phyloP scores from a whole-genome alignment of 1,140 invertebrate genomes.

The Frieseomelitta varia region DNA sequence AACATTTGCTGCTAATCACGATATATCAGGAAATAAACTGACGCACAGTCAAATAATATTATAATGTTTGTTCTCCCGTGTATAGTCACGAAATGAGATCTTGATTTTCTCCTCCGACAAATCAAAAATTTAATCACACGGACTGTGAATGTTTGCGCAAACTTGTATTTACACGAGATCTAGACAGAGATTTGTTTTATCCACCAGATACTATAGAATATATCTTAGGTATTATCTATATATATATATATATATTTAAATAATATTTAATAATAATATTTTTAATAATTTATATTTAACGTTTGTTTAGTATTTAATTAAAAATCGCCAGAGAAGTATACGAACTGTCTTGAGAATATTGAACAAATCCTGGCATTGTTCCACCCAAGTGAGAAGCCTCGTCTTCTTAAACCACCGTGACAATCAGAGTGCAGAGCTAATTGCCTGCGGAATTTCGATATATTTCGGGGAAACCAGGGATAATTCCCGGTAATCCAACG shows the following conservation, averaged over 20 bases:
- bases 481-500: slow-evolving; percentile 20
- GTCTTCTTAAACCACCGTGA: not conserved
- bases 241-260: no score
- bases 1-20: slow-evolving; percentile 40
- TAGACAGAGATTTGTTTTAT: not conserved
- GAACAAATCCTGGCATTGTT: not conserved
- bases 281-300: no score
- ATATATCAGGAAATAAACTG: slow-evolving; percentile 63
- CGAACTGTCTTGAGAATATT: not conserved
- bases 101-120: slow-evolving; percentile 17
- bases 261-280: no score
- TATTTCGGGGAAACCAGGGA: not conserved
- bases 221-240: no score
- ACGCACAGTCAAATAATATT: slow-evolving; percentile 61
- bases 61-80: slow-evolving; percentile 65
- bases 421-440: no score
- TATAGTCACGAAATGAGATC: slow-evolving; percentile 55
- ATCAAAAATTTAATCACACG: slow-evolving; percentile 41
- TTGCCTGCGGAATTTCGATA: not conserved
- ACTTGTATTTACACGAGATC: not conserved
- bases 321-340: not conserved
- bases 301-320: no score
- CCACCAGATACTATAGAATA: not conserved
- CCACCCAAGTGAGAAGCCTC: not conserved
- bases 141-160: not conserved